Conservation (phyloP, 2,888 invertebrate genomes). For the Lucinisca nassula region DNA sequence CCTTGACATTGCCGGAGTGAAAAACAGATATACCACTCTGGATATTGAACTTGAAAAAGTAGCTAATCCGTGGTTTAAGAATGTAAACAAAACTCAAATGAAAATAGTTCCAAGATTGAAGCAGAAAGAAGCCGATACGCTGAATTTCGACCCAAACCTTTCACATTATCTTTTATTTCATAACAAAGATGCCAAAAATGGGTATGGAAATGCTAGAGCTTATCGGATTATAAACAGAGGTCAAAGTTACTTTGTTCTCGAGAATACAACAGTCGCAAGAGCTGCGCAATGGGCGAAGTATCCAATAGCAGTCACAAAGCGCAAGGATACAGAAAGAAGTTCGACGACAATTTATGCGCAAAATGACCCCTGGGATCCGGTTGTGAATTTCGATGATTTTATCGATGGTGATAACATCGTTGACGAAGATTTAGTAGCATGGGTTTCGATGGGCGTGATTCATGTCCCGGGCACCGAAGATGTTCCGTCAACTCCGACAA, state of each 20-base stretch:
- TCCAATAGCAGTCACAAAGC: constrained; percentile 78
- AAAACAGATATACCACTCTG: constrained; percentile 73
- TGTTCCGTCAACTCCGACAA: constrained; percentile 83
- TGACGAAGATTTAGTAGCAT: constrained; percentile 83
- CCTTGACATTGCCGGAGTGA: constrained; percentile 77
- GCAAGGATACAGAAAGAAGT: constrained; percentile 76
- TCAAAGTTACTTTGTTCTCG: constrained; percentile 72
- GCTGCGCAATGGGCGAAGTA: constrained; percentile 78
- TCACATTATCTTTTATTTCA: constrained; percentile 54
- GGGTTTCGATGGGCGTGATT: constrained; percentile 82
- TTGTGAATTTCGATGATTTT: constrained; percentile 76
- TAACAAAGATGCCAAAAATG: constrained; percentile 26
- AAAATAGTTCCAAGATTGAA: constrained; percentile 65
- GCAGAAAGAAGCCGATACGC: constrained; percentile 66
- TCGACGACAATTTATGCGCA: constrained; percentile 79
- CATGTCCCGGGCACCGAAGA: constrained; percentile 85
- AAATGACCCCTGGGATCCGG: constrained; percentile 77
- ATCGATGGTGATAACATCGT: constrained; percentile 77
- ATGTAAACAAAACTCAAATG: constrained; percentile 64
- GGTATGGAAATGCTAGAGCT: constrained; percentile 59
- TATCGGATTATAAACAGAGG: constrained; percentile 75
- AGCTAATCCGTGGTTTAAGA: constrained; percentile 52
- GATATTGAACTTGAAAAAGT: constrained; percentile 63
- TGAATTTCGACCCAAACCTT: not conserved
- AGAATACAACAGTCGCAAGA: constrained; percentile 44